phyloP scores from a whole-genome alignment of 2,113 vertebrate genomes.

The Australoheros scitulus region DNA sequence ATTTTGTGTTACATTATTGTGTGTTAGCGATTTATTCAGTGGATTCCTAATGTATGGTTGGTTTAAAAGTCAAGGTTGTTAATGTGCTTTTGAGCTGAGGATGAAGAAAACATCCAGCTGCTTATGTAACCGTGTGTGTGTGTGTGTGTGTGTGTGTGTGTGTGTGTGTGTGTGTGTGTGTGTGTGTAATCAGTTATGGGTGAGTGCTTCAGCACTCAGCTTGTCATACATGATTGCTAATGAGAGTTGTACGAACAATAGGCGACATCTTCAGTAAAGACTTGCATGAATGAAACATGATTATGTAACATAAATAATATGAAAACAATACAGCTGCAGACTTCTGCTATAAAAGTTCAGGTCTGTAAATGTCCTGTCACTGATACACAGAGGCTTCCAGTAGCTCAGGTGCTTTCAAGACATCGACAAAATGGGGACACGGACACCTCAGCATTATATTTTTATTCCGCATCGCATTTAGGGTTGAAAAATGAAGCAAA shows the following conservation, averaged over 20 bases:
- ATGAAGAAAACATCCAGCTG: neutral
- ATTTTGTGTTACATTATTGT: neutral
- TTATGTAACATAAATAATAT: neutral
- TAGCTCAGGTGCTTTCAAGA: neutral
- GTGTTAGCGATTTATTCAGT: constrained; percentile 29
- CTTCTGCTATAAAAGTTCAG: neutral
- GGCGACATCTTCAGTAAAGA: constrained; percentile 1
- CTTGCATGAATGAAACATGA: constrained; percentile 7
- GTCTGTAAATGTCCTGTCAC: neutral
- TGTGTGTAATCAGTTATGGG: neutral
- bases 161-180: neutral
- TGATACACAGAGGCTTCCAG: neutral
- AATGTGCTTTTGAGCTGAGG: neutral
- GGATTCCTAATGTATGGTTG: neutral
- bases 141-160: neutral
- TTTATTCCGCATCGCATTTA: neutral
- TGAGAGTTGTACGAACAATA: constrained; percentile 30
- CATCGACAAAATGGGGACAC: neutral
- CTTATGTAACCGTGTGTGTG: constrained; percentile 2
- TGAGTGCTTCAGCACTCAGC: neutral
- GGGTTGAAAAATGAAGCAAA: neutral
- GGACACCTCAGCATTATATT: neutral
- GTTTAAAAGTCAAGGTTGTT: neutral
- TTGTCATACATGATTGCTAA: constrained; percentile 30
- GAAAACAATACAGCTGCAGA: neutral